These are phyloP conservation scores for Glandiceps talaboti DNA, from an alignment of 53 echinoderm and acorn worm species.

Conservation along the genomic window DNA sequence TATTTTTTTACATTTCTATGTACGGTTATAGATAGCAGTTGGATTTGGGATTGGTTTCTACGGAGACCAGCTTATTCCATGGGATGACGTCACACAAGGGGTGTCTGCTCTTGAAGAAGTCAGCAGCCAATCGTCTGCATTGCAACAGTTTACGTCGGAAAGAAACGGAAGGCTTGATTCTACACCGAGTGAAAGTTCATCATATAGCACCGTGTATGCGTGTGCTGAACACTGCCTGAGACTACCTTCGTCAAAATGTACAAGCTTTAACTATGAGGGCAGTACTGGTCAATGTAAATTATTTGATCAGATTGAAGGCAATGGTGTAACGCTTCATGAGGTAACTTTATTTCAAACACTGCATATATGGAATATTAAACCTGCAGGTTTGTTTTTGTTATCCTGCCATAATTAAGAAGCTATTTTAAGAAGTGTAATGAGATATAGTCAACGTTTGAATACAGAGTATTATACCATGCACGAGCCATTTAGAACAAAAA, in stretches of 20 bases:
- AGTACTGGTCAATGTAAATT: slow-evolving; percentile 20
- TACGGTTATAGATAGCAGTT: slow-evolving; percentile 13
- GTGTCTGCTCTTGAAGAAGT: not conserved
- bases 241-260: slow-evolving; percentile 33
- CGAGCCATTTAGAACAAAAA: too few relatives aligned
- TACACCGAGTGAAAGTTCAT: slow-evolving; percentile 4
- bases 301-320: slow-evolving; percentile 36
- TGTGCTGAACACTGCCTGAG: slow-evolving; percentile 38
- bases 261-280: slow-evolving; percentile 41
- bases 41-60: slow-evolving; percentile 26
- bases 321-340: slow-evolving; percentile 36
- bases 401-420: too few relatives aligned
- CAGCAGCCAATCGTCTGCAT: not conserved
- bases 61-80: slow-evolving; percentile 36
- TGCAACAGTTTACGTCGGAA: slow-evolving; percentile 24
- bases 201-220: slow-evolving; percentile 14
- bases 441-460: too few relatives aligned
- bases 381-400: slow-evolving; percentile 24
- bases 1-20: too few relatives aligned
- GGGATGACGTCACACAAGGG: slow-evolving; percentile 4
- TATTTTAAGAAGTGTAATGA: too few relatives aligned
- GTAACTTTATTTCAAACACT: slow-evolving; percentile 8
- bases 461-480: too few relatives aligned
- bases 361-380: not conserved
- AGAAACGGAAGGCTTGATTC: slow-evolving; percentile 30